Evolutionary conservation across 2,888 invertebrate species (phyloP).

Genomic region (Tineola bisselliella): DNA sequence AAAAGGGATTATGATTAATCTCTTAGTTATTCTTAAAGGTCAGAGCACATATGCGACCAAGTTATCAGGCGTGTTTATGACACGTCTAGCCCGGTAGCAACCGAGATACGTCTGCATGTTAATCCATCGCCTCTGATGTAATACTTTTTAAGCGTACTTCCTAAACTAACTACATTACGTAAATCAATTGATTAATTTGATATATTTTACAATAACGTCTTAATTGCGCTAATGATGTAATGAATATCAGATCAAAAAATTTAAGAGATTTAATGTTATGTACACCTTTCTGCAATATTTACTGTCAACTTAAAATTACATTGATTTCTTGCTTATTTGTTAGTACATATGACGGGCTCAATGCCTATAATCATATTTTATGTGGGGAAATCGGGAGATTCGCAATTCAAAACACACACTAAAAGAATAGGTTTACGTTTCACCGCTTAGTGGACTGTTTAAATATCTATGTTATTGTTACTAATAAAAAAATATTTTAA

Average conservation of each 20-base stretch:
- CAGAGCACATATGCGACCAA: not conserved
- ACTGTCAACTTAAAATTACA: conserved; percentile 3
- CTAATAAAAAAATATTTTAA: no score
- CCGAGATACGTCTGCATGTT: conserved; percentile 3
- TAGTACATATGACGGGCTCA: no score
- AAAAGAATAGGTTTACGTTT: no score
- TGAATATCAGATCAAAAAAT: not conserved
- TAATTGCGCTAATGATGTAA: not conserved
- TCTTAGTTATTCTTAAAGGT: no score
- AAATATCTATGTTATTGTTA: no score
- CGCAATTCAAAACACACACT: no score
- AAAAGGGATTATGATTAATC: no score
- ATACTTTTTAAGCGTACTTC: not conserved
- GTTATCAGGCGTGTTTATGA: not conserved
- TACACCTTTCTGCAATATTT: not conserved
- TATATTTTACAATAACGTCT: not conserved
- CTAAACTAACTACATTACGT: conserved; percentile 6
- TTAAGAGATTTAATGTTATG: not conserved
- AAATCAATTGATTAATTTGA: conserved; percentile 1
- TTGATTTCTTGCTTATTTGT: not conserved
- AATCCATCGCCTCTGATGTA: conserved; percentile 11
- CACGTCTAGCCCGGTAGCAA: not conserved
- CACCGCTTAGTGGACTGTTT: no score
- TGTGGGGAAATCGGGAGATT: no score
- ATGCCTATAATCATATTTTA: no score